These are phyloP conservation scores for Drosophila pectinifera DNA, from an alignment of 1,140 invertebrate species.

Conservation along the genomic window DNA sequence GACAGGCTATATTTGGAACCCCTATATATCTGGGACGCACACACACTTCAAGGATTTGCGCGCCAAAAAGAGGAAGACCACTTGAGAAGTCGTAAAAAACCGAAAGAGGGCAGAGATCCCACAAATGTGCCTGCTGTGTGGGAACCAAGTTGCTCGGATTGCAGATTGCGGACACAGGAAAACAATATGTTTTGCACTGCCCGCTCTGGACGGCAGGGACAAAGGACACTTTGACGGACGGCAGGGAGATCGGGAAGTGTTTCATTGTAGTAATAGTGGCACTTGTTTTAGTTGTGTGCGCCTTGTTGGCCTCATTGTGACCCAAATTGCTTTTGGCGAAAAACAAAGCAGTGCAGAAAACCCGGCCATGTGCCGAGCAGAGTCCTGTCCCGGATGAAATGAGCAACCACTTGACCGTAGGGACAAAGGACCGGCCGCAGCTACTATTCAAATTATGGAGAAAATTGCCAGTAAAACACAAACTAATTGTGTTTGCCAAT, in stretches of 20 bases:
- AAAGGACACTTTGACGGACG: slow-evolving; percentile 13
- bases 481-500: slow-evolving; percentile 70
- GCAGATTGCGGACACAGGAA: slow-evolving; percentile 71
- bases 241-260: slow-evolving; percentile 52
- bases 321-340: slow-evolving; percentile 72
- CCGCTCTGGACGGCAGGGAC: slow-evolving; percentile 22
- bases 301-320: slow-evolving; percentile 59
- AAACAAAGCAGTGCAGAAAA: slow-evolving; percentile 44
- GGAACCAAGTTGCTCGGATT: slow-evolving; percentile 65
- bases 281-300: slow-evolving; percentile 64
- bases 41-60: slow-evolving; percentile 35
- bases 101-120: slow-evolving; percentile 40
- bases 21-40: slow-evolving; percentile 40
- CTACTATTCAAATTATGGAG: slow-evolving; percentile 79
- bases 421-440: slow-evolving; percentile 52
- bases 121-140: slow-evolving; percentile 74
- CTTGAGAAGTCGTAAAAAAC: slow-evolving; percentile 71
- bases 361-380: slow-evolving; percentile 49
- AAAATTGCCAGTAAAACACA: slow-evolving; percentile 77
- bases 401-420: slow-evolving; percentile 58
- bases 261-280: slow-evolving; percentile 56
- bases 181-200: slow-evolving; percentile 67
- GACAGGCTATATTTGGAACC: slow-evolving; percentile 52
- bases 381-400: slow-evolving; percentile 51
- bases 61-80: slow-evolving; percentile 49